These are phyloP conservation scores for Drosophila asahinai DNA, from an alignment of 1,140 invertebrate genomes.

Conservation along the genomic window DNA sequence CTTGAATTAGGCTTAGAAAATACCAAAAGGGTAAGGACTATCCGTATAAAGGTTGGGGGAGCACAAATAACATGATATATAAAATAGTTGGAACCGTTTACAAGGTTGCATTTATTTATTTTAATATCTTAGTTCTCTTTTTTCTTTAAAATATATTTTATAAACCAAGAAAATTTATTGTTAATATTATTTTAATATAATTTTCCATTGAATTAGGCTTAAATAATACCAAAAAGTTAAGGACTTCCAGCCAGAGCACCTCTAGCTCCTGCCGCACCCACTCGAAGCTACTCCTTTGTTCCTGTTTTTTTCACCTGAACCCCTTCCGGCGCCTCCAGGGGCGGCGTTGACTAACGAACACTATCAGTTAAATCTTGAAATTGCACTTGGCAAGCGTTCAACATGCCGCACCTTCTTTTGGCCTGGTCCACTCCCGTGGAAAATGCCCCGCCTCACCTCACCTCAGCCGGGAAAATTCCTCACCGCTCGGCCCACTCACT, in stretches of 20 bases:
- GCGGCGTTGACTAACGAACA: slow-evolving; percentile 70
- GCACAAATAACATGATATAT: too few species aligned
- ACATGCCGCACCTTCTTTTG: slow-evolving; percentile 30
- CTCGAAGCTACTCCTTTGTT: neutral
- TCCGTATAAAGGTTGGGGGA: too few species aligned
- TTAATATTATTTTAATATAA: neutral
- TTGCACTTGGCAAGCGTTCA: slow-evolving; percentile 74
- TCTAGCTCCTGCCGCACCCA: neutral
- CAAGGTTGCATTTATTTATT: too few species aligned
- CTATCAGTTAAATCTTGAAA: slow-evolving; percentile 73
- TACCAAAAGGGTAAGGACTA: neutral
- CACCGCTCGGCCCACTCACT: slow-evolving; percentile 5
- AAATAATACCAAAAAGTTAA: too few species aligned
- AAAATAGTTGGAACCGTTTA: too few species aligned
- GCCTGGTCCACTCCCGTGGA: neutral
- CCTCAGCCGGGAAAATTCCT: neutral
- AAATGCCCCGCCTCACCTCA: neutral
- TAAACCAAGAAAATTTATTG: too few species aligned
- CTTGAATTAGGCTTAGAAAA: too few species aligned
- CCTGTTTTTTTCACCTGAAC: neutral
- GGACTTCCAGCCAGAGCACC: neutral
- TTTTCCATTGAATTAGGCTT: too few species aligned
- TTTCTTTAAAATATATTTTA: too few species aligned
- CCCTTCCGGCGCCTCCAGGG: neutral
- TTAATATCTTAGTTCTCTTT: too few species aligned